Evolutionary conservation across 2,797 vertebrate genomes (phyloP), one percentile per base, ranked within the genome.

Genomic region (Liasis olivaceus): DNA sequence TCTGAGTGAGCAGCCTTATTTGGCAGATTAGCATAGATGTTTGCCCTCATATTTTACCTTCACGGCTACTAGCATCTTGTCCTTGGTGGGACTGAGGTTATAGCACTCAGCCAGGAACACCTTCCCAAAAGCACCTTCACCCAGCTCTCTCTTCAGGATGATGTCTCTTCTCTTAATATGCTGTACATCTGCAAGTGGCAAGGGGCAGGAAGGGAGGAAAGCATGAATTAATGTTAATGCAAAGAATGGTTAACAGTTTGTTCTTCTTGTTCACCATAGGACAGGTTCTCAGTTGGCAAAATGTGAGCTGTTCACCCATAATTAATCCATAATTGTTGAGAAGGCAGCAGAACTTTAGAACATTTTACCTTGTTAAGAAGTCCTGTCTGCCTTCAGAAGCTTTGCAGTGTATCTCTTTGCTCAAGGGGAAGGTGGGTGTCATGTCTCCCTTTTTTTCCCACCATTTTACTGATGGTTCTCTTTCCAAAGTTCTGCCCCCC

Each of bases 21-120:
- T 5, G 0, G 0, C 7, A 0, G 0, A 89, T 62, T 91, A 90
- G 66, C 24, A 84, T 89, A 4, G 28, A 1, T 0, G 0, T 88
- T 72, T 72, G 3, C 95, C 89, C 92, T 15, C 64, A 86, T 84
- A 77, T 94, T 98, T 90, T 98, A 99, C 99, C 99, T 99, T 99
- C 96, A 99, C 99, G 88, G 99, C 99, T 95, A 99, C 99, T 91
- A 99, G 98, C 98, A 99, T 99, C 98, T 99, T 99, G 98, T 99
- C 99, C 90, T 99, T 99, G 96, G 98, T 99, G 91, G 99, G 99
- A 94, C 98, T 98, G 95, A 99, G 98, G 97, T 99, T 99, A 98
- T 99, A 99, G 97, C 99, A 99, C 97, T 99, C 99, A 6, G 99
- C 99, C 97, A 99, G 97, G 97, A 99, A 99, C 93, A 99, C 99